phyloP scores from a whole-genome alignment of 1,140 invertebrate species.

The Potamilus streckersoni region DNA sequence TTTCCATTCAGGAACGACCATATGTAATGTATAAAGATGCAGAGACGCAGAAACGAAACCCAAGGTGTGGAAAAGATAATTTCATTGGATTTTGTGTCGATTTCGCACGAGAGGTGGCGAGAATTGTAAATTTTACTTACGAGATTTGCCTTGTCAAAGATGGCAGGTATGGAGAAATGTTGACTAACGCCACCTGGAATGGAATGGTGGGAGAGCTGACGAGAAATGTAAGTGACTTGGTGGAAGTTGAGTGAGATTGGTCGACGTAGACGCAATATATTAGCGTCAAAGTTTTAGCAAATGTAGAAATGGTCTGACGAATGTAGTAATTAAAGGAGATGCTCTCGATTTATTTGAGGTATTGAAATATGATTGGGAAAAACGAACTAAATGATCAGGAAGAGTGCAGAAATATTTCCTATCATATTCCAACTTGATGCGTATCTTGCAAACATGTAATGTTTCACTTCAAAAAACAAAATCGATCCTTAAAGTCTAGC shows the following conservation, averaged over 20 bases:
- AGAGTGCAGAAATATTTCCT: too few species aligned
- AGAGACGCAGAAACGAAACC: conserved; percentile 1
- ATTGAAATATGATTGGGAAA: too few species aligned
- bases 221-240: conserved; percentile 79
- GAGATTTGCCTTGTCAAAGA: conserved; percentile 88
- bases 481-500: too few species aligned
- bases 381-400: too few species aligned
- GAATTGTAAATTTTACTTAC: conserved; percentile 80
- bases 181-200: conserved; percentile 79
- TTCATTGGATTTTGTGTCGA: conserved; percentile 63
- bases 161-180: conserved; percentile 89
- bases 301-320: too few species aligned
- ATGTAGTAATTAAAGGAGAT: too few species aligned
- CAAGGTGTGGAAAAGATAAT: conserved; percentile 33
- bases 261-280: too few species aligned
- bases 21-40: conserved; percentile 36
- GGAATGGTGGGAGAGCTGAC: conserved; percentile 76
- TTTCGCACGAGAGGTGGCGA: conserved; percentile 47
- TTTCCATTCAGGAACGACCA: conserved; percentile 33
- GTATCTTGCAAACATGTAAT: too few species aligned
- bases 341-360: too few species aligned
- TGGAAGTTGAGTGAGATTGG: conserved; percentile 7
- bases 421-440: too few species aligned
- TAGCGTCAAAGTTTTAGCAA: too few species aligned
- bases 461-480: too few species aligned